Conservation (phyloP, 2,888 invertebrate species). For the Cheilosia vernalis region DNA sequence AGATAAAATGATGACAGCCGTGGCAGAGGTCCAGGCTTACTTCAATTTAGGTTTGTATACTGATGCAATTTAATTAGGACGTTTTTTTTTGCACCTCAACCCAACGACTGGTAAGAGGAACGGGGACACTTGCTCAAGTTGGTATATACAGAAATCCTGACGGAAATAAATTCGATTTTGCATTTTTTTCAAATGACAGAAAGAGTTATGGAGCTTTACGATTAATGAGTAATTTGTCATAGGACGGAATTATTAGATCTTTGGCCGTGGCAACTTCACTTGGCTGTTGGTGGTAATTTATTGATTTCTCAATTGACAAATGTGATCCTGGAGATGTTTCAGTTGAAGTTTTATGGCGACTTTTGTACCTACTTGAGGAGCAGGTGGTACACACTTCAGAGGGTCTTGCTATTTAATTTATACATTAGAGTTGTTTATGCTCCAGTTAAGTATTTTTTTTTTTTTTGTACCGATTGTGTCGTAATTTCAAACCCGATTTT, state of each 20-base stretch:
- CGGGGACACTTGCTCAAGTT: not conserved
- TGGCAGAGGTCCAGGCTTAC: conserved; percentile 23
- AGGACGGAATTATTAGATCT: not conserved
- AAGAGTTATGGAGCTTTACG: conserved; percentile 4
- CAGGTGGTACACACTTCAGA: too few species aligned
- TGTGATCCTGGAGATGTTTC: too few species aligned
- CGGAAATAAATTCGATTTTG: not conserved
- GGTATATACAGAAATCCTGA: not conserved
- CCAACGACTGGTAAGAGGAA: not conserved
- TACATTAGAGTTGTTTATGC: too few species aligned
- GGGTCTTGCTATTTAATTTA: too few species aligned
- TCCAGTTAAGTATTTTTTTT: too few species aligned
- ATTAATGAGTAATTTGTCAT: conserved; percentile 3
- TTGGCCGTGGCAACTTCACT: too few species aligned
- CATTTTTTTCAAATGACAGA: not conserved
- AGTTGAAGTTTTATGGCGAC: too few species aligned
- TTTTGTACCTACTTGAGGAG: too few species aligned
- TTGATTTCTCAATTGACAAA: too few species aligned
- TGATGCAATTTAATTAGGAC: conserved; percentile 24
- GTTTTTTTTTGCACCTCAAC: not conserved
- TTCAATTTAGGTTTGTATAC: conserved; percentile 2
- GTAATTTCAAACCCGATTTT: too few species aligned
- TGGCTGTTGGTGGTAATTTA: too few species aligned
- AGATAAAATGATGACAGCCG: conserved; percentile 48
- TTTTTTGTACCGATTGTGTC: too few species aligned